Evolutionary conservation across 1,140 invertebrate species (phyloP), one percentile per base, ranked within the genome.

Genomic region (Trissolcus basalis): DNA sequence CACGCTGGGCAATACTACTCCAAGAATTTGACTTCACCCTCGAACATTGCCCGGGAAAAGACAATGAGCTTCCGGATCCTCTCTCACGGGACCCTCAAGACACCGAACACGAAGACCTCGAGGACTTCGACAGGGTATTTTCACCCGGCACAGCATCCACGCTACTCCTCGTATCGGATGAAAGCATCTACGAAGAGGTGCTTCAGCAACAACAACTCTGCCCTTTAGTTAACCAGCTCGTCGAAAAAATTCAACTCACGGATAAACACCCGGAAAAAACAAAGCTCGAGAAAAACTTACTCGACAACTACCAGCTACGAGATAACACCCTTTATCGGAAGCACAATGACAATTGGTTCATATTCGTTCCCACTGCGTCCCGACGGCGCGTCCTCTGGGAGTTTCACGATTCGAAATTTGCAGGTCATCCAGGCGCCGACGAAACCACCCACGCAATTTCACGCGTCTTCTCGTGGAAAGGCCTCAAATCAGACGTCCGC

Each of bases 1-100:
- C 61, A 2, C 61, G 82, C 0, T 84, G 81, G 82, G 51, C 82
- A 0, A 14, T 83, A 0, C 45, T 82, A 0, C 69, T 85, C 3
- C 78, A 79, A n/a, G 5, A n/a, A 43, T 43, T 43, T 43, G 6
- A 43, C 4, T 8, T 43, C 11, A 35, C 10, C 5, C 5, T 35
- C 5, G 39, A 43, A n/a, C 39, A 43, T 43, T 43, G 39, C 11
- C 39, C 39, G 39, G 39, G 39, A n/a, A 43, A 43, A 43, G 11
- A 43, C 4, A 43, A 43, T n/a, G 39, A 43, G 12, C 4, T 43
- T 9, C 39, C 39, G 6, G 39, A 43, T 4, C 8, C 39, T 6
- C 39, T n/a, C 11, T 43, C 39, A 4, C 39, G 39, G 3, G 12
- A 43, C 5, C 39, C 39, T n/a, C 39, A 43, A n/a, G 39, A 43